These are phyloP conservation scores for Nibea coibor DNA, from an alignment of 2,113 vertebrate genomes.

Conservation along the genomic window DNA sequence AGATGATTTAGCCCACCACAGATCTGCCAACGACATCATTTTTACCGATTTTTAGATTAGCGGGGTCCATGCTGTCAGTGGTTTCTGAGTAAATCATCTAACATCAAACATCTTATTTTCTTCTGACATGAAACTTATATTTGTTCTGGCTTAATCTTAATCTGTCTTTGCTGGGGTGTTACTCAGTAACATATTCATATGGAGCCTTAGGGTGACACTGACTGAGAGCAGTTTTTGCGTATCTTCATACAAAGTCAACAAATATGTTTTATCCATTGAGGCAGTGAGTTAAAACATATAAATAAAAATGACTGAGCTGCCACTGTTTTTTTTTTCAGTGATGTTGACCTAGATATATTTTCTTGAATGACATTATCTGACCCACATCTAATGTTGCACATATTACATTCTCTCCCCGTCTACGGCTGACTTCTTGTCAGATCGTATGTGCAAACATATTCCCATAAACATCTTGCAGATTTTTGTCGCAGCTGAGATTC, in stretches of 20 bases:
- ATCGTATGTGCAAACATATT: conserved; percentile 23
- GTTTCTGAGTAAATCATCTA: no score
- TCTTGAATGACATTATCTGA: conserved; percentile 42
- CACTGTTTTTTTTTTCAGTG: neutral
- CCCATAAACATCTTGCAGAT: conserved; percentile 36
- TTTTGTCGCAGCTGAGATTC: conserved; percentile 43
- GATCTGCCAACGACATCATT: no score
- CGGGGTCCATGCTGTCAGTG: no score
- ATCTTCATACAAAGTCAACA: neutral
- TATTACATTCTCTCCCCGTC: conserved; percentile 30
- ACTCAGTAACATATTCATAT: no score
- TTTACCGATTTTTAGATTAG: no score
- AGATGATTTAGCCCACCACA: no score
- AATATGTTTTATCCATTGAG: neutral
- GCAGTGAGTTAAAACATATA: neutral
- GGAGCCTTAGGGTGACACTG: no score
- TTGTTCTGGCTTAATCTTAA: no score
- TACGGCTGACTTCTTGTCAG: conserved; percentile 3
- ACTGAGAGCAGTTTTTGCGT: no score
- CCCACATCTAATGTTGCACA: conserved; percentile 44
- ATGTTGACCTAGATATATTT: conserved; percentile 5
- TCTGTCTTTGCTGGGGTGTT: no score
- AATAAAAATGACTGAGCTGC: neutral
- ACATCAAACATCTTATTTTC: no score
- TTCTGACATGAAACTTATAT: no score